phyloP scores from a whole-genome alignment of 2,797 vertebrate species.

The Periparus ater region DNA sequence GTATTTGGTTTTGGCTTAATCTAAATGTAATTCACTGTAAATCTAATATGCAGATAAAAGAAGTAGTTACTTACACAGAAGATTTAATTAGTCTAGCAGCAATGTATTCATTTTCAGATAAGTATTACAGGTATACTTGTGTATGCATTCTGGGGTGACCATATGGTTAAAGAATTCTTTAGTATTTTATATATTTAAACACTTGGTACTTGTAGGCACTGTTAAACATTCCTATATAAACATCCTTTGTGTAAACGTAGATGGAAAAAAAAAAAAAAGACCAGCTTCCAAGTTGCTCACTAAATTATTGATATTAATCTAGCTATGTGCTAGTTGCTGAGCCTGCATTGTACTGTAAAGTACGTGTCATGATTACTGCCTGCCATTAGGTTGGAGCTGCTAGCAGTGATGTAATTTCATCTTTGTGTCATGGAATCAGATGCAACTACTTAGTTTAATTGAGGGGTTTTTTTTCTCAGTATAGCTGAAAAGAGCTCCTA shows the following conservation, averaged over 20 bases:
- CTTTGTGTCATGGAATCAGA: neutral
- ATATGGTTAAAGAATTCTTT: conserved; percentile 9
- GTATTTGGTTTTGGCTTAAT: neutral
- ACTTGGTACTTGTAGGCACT: neutral
- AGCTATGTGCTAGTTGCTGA: conserved; percentile 40
- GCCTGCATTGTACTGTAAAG: neutral
- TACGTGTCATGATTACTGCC: neutral
- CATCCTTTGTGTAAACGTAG: neutral
- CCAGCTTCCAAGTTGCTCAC: neutral
- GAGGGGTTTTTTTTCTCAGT: neutral
- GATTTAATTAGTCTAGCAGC: neutral
- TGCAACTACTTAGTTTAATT: conserved; percentile 58
- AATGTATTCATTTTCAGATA: neutral
- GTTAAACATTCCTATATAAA: conserved; percentile 7
- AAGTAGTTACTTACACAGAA: neutral
- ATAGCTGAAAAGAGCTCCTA: neutral
- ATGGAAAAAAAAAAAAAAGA: neutral
- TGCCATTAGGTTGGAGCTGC: neutral
- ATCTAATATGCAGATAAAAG: neutral
- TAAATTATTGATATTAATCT: conserved; percentile 57
- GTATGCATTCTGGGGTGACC: neutral
- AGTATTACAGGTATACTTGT: neutral
- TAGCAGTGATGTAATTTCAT: conserved; percentile 57
- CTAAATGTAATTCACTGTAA: neutral
- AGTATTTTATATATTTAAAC: neutral